A percentile compares a stretch with the other conserved stretches of the same genome.
phyloP scores from a whole-genome alignment of 2,113 vertebrate species.

The Spea multiplicata region DNA sequence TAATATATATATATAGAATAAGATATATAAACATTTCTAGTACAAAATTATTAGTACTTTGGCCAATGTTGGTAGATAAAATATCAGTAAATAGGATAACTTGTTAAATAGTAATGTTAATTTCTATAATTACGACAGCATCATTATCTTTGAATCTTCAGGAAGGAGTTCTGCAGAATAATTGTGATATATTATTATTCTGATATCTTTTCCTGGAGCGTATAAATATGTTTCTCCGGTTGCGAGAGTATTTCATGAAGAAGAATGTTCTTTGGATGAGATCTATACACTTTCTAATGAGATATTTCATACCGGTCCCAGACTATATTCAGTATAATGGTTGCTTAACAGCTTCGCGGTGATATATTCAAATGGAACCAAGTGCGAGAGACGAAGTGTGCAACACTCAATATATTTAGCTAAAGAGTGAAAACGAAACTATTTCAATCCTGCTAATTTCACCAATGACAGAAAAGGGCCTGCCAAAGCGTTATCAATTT shows the following conservation, averaged over 20 bases:
- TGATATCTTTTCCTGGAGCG: background rate
- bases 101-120: too few relatives aligned
- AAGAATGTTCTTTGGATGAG: slow-evolving; percentile 26
- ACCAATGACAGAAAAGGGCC: slow-evolving; percentile 10
- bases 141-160: too few relatives aligned
- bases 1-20: too few relatives aligned
- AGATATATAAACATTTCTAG: too few relatives aligned
- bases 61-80: too few relatives aligned
- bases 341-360: background rate
- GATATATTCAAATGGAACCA: slow-evolving; percentile 37
- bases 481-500: slow-evolving; percentile 8
- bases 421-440: slow-evolving; percentile 9
- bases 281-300: slow-evolving; percentile 11
- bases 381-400: background rate
- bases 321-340: background rate
- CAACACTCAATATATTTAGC: background rate
- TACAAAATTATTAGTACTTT: too few relatives aligned
- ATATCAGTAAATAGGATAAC: too few relatives aligned
- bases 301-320: slow-evolving; percentile 16
- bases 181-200: slow-evolving; percentile 1
- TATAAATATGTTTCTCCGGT: slow-evolving; percentile 24
- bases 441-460: slow-evolving; percentile 37
- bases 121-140: too few relatives aligned
- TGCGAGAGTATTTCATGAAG: slow-evolving; percentile 31
- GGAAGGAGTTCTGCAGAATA: too few relatives aligned